Conservation (phyloP, 2,888 invertebrate species). For the Salpingus planirostris region DNA sequence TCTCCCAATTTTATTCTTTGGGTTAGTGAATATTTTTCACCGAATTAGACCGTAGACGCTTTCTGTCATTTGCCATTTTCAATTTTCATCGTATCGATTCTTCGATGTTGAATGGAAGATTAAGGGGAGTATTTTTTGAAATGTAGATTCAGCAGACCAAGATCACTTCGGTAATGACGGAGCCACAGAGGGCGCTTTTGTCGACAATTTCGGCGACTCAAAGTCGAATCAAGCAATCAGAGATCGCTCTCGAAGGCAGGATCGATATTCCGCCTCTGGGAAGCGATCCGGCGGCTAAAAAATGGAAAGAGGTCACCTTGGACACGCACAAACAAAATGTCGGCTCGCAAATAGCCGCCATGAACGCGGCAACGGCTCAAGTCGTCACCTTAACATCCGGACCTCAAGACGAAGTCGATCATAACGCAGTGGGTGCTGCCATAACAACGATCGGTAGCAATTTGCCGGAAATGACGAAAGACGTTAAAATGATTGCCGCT, state of each 20-base stretch:
- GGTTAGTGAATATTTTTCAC: too few species aligned
- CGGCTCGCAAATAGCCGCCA: constrained; percentile 93
- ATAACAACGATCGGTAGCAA: constrained; percentile 96
- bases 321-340: constrained; percentile 95
- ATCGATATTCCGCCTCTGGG: constrained; percentile 67
- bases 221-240: constrained; percentile 79
- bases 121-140: too few species aligned
- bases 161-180: constrained; percentile 76
- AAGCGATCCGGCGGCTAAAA: constrained; percentile 74
- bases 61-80: too few species aligned
- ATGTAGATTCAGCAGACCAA: constrained; percentile 69
- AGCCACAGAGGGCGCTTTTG: constrained; percentile 87
- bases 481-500: constrained; percentile 90
- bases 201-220: constrained; percentile 86
- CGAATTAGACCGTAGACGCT: too few species aligned
- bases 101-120: background rate
- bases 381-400: constrained; percentile 45
- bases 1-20: too few species aligned
- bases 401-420: constrained; percentile 82
- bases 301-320: constrained; percentile 90
- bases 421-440: constrained; percentile 92
- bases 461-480: constrained; percentile 91
- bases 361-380: constrained; percentile 99
- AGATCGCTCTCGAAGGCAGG: constrained; percentile 52
- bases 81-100: background rate